phyloP scores from a whole-genome alignment of 2,113 vertebrate species.

The Fulica atra region DNA sequence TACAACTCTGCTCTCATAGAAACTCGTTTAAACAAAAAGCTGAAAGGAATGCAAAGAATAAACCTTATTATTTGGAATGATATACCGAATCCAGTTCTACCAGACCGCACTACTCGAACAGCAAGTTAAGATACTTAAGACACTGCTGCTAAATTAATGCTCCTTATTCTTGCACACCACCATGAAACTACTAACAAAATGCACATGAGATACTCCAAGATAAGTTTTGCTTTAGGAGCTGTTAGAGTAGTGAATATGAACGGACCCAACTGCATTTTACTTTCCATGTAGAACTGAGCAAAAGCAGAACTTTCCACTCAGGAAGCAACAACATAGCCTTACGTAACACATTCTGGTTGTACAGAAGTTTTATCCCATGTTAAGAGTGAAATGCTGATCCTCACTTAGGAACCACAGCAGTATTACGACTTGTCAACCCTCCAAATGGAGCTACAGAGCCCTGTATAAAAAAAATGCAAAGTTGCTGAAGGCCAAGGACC shows the following conservation, averaged over 20 bases:
- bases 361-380: background rate
- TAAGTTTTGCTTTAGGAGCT: constrained; percentile 2
- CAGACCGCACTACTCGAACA: background rate
- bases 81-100: constrained; percentile 5
- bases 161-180: background rate
- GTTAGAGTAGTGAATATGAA: background rate
- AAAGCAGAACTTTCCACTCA: constrained; percentile 55
- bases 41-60: constrained; percentile 23
- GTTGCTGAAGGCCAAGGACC: background rate
- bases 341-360: background rate
- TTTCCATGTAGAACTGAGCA: constrained; percentile 12
- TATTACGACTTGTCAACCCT: background rate
- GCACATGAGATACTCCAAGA: background rate
- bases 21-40: background rate
- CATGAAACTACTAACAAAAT: background rate
- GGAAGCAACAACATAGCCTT: constrained; percentile 16
- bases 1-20: background rate
- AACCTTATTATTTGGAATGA: background rate
- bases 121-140: background rate
- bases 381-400: background rate
- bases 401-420: background rate
- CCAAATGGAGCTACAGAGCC: background rate
- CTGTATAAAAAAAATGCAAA: background rate
- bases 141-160: background rate
- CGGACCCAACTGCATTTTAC: constrained; percentile 40